Evolutionary conservation across 2,888 invertebrate species (phyloP).

Genomic region (Perizoma flavofasciatum): DNA sequence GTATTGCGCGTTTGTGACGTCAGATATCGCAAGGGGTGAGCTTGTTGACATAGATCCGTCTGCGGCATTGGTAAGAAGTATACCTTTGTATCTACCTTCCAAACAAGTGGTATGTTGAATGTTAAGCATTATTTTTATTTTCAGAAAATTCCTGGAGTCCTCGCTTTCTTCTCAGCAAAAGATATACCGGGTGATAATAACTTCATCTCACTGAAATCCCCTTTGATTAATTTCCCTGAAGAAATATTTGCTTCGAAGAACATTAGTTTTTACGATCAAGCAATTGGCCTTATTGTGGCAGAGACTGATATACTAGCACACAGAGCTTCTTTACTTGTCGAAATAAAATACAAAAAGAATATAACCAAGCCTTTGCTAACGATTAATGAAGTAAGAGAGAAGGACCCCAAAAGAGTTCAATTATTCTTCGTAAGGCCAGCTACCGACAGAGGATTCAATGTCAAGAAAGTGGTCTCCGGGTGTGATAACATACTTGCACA

Average conservation of each 20-base stretch:
- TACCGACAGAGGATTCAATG: constrained; percentile 60
- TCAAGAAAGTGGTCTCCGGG: constrained; percentile 82
- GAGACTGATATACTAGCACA: constrained; percentile 81
- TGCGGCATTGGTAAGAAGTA: constrained; percentile 83
- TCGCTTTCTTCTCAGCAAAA: constrained; percentile 85
- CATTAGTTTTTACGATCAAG: constrained; percentile 86
- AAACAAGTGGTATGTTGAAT: not conserved
- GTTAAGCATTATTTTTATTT: constrained; percentile 35
- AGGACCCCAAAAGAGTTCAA: constrained; percentile 54
- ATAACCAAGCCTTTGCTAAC: constrained; percentile 59
- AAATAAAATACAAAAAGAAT: constrained; percentile 79
- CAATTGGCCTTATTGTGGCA: constrained; percentile 88
- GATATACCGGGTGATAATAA: constrained; percentile 88
- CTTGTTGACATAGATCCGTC: constrained; percentile 84
- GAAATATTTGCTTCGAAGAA: constrained; percentile 78
- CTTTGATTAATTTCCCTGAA: constrained; percentile 52
- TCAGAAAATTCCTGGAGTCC: constrained; percentile 86
- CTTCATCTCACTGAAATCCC: constrained; percentile 51
- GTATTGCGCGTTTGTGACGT: constrained; percentile 86
- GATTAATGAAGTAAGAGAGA: constrained; percentile 55
- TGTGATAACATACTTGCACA: constrained; percentile 82
- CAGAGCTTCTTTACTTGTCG: constrained; percentile 83
- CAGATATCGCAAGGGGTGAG: constrained; percentile 80
- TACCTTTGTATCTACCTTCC: not conserved
- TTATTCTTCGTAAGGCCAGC: constrained; percentile 55